Evolutionary conservation across 2,113 vertebrate genomes (phyloP).

Genomic region (Cynopterus brachyotis): DNA sequence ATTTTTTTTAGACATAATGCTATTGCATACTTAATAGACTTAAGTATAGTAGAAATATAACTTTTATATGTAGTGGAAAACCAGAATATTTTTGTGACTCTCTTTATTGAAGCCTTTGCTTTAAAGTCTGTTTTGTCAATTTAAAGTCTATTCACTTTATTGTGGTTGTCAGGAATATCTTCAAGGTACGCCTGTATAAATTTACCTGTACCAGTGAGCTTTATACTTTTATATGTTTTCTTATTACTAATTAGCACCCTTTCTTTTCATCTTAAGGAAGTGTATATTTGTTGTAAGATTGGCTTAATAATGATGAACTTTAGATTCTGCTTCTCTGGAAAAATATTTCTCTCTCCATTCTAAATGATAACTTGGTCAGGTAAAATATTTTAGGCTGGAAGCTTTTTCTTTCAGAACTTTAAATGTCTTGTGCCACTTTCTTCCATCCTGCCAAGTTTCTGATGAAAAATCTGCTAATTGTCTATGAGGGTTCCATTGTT

Average conservation of each 20-base stretch:
- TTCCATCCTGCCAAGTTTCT: neutral
- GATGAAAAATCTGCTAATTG: neutral
- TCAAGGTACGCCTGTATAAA: neutral
- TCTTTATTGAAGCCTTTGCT: neutral
- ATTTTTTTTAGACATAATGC: too few species aligned
- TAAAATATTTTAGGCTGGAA: neutral
- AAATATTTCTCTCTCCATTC: neutral
- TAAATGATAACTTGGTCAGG: neutral
- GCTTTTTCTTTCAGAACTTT: too few species aligned
- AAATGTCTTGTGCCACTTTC: neutral
- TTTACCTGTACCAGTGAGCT: neutral
- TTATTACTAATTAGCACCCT: neutral
- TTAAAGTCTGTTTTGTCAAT: too few species aligned
- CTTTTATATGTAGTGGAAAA: neutral
- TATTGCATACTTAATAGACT: too few species aligned
- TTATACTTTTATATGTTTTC: neutral
- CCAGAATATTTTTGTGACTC: neutral
- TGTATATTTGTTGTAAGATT: neutral
- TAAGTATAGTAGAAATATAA: too few species aligned
- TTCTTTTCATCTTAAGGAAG: neutral
- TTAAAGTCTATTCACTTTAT: too few species aligned
- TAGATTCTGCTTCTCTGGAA: neutral
- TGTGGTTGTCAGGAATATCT: neutral
- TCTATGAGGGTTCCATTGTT: neutral
- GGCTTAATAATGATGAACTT: neutral